A percentile compares a stretch with the other conserved stretches of the same genome.
phyloP scores from a whole-genome alignment of 2,888 invertebrate species.

The Hirtodrosophila cameraria region DNA sequence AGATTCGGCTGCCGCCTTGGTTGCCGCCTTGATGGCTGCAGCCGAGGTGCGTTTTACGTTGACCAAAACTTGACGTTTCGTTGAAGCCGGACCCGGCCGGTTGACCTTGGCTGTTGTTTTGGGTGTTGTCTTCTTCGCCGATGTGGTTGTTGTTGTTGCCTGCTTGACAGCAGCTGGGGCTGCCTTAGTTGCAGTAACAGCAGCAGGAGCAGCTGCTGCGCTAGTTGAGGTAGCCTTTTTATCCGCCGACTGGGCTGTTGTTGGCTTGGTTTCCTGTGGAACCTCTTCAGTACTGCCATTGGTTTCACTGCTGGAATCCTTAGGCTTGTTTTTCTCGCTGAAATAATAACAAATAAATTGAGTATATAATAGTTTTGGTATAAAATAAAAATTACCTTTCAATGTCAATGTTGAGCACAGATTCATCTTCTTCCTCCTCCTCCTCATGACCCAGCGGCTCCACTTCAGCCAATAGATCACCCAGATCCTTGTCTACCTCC shows the following conservation, averaged over 20 bases:
- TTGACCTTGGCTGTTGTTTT: constrained; percentile 49
- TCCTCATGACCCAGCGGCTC: constrained; percentile 87
- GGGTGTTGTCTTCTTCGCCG: constrained; percentile 47
- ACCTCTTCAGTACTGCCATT: constrained; percentile 70
- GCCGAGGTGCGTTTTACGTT: constrained; percentile 63
- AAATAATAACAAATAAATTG: constrained; percentile 7
- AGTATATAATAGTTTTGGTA: neutral
- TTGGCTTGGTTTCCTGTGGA: constrained; percentile 28
- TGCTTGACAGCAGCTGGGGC: constrained; percentile 9
- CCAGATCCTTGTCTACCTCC: constrained; percentile 92
- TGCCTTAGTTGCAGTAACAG: constrained; percentile 31
- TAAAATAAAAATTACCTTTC: constrained; percentile 84
- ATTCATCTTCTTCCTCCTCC: constrained; percentile 89
- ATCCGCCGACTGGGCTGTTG: constrained; percentile 26
- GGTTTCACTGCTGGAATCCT: constrained; percentile 70
- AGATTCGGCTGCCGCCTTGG: constrained; percentile 52
- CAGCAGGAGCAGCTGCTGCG: constrained; percentile 8
- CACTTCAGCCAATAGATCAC: constrained; percentile 89
- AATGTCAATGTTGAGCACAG: constrained; percentile 84
- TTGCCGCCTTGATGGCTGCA: constrained; percentile 55
- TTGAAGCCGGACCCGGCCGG: constrained; percentile 63
- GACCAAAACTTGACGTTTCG: constrained; percentile 65
- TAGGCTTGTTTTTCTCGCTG: constrained; percentile 86
- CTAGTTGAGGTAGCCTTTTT: constrained; percentile 28
- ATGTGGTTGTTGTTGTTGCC: constrained; percentile 10